phyloP scores from a whole-genome alignment of 2,113 vertebrate genomes.

The Archocentrus centrarchus region DNA sequence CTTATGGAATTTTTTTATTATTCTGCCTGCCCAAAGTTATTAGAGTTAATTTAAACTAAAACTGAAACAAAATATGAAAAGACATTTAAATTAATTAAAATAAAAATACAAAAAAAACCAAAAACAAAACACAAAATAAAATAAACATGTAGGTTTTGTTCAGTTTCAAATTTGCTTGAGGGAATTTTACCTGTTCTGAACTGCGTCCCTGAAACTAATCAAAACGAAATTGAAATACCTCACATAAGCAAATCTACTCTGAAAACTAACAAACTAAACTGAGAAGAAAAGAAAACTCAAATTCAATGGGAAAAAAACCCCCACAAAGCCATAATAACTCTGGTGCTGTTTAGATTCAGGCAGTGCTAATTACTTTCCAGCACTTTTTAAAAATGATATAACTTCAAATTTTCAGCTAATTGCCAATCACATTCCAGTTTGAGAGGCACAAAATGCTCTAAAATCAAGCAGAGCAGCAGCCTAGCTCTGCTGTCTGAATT shows the following conservation, averaged over 20 bases:
- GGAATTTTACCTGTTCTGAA: not conserved
- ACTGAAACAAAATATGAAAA: not conserved
- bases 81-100: not conserved
- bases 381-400: slow-evolving; percentile 25
- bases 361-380: not conserved
- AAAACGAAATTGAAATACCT: not conserved
- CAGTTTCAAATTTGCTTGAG: too few relatives aligned
- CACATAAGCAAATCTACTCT: not conserved
- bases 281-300: not conserved
- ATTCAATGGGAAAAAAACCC: not conserved
- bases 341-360: not conserved
- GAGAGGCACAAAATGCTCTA: not conserved
- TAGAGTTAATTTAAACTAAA: not conserved
- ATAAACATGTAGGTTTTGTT: not conserved
- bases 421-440: slow-evolving; percentile 12
- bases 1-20: not conserved
- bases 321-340: not conserved
- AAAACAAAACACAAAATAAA: accelerated
- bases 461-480: not conserved
- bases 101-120: not conserved
- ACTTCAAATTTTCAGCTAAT: not conserved
- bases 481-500: slow-evolving; percentile 16
- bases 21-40: too few relatives aligned
- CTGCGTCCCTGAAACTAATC: not conserved
- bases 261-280: not conserved